Conservation (phyloP, 1,140 invertebrate genomes). For the Mya arenaria region DNA sequence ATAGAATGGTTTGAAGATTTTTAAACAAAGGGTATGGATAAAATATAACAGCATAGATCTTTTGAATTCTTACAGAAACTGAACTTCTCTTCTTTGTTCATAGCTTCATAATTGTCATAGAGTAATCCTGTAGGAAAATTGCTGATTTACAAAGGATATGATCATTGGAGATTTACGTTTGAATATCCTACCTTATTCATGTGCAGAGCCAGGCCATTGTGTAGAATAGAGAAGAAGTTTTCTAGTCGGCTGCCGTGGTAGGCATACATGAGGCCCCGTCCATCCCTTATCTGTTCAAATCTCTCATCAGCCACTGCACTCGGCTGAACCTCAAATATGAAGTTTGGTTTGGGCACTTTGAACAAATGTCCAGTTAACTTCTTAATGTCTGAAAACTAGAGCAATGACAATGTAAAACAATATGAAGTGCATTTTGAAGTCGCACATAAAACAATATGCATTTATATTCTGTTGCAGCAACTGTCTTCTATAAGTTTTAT, state of each 20-base stretch:
- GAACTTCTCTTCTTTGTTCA: too few species aligned
- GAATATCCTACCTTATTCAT: conserved; percentile 89
- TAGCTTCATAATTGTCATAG: too few species aligned
- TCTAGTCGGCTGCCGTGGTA: conserved; percentile 90
- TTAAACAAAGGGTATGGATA: too few species aligned
- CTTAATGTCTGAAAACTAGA: conserved; percentile 17
- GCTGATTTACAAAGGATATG: too few species aligned
- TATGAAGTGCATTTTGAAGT: background rate
- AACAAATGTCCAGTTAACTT: conserved; percentile 73
- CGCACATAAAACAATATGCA: background rate
- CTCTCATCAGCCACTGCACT: conserved; percentile 68
- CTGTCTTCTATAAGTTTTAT: background rate
- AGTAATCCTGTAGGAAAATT: too few species aligned
- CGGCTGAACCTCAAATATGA: conserved; percentile 78
- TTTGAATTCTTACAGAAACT: too few species aligned
- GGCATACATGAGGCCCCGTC: conserved; percentile 85
- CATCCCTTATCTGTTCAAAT: conserved; percentile 78
- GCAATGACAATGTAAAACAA: background rate
- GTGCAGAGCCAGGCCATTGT: conserved; percentile 89
- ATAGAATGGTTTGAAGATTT: too few species aligned
- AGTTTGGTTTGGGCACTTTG: conserved; percentile 72
- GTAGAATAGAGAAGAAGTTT: conserved; percentile 91
- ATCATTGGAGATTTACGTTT: too few species aligned
- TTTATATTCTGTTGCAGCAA: background rate
- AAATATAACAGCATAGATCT: too few species aligned